Evolutionary conservation across 1,140 invertebrate species (phyloP), one percentile per base, ranked within the genome.

Genomic region (Apolygus lucorum): DNA sequence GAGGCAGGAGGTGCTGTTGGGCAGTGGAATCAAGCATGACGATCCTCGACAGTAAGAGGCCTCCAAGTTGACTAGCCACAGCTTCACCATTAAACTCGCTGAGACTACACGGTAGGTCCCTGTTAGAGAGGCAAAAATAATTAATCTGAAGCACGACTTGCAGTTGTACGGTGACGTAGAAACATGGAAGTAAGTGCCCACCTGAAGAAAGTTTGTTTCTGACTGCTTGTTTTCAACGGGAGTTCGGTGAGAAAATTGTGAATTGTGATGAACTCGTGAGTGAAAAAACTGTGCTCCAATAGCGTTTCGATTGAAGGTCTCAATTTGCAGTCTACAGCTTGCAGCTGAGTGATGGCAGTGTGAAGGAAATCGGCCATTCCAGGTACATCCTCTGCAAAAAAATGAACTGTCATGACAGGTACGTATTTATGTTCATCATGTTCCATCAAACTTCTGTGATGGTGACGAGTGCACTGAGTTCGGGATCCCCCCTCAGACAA

Each of bases 231-330:
- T 78, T 93, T 93, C 13, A 93, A 73, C 2, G 92, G 88, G 66
- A 94, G 80, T 76, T 92, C 89, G 73, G 86, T 85, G 0, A 95
- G 79, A 80, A 93, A 93, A 70, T 86, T 87, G 78, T 91, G 85
- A 74, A 93, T 90, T 22, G 84, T 80, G 71, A 94, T 87, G 77
- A 94, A 93, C 74, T 91, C 87, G 77, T 93, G 88, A 73, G 86
- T 88, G 71, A 92, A 92, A 77, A 90, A 91, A 22, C 83, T 81
- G 78, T 93, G 86, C 74, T 86, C 78, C 1, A 90, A 78, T 21
- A 91, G 76, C 24, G 82, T 80, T 17, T 83, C 82, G 54, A 91
- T 79, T 62, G 81, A 83, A 17, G 87, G 85, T 65, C 89, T 81
- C 68, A 82, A 75, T 52, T 80, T 77, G 26, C 84, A 79, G 71